Conservation (phyloP, 2,113 vertebrate genomes). For the Colius striatus region DNA sequence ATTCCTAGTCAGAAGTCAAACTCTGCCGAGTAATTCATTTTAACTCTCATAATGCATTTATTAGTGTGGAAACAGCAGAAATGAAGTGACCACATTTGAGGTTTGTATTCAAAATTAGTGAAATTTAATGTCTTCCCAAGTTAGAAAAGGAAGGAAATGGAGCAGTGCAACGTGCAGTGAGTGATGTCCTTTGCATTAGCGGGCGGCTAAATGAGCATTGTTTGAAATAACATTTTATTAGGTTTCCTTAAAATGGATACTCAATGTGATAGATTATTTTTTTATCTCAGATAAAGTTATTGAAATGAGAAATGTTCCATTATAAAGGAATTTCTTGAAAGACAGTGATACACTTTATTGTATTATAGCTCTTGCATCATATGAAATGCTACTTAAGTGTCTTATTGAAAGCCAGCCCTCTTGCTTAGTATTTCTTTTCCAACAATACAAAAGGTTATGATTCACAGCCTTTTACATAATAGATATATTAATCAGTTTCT, state of each 20-base stretch:
- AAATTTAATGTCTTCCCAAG: conserved; percentile 31
- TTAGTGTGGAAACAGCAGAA: conserved; percentile 69
- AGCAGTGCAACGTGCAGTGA: not conserved
- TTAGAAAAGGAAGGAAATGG: conserved; percentile 21
- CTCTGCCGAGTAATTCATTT: conserved; percentile 67
- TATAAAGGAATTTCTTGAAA: conserved; percentile 70
- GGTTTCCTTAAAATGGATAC: conserved; percentile 53
- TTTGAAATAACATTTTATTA: conserved; percentile 56
- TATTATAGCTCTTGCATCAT: conserved; percentile 39
- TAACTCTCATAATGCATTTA: conserved; percentile 73
- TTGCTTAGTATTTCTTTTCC: conserved; percentile 47
- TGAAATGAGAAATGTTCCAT: conserved; percentile 71
- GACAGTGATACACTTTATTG: conserved; percentile 46
- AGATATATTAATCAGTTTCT: conserved; percentile 72
- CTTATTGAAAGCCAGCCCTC: conserved; percentile 48
- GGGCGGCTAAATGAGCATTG: conserved; percentile 55
- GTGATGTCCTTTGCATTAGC: not conserved
- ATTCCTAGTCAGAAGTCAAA: conserved; percentile 72
- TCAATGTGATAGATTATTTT: conserved; percentile 53
- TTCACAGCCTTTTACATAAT: conserved; percentile 65
- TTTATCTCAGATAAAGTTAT: conserved; percentile 66
- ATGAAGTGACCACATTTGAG: conserved; percentile 48
- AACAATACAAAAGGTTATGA: conserved; percentile 51
- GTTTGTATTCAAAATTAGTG: conserved; percentile 32
- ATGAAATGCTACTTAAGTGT: conserved; percentile 63